Evolutionary conservation across 2,888 invertebrate genomes (phyloP), one percentile per base, ranked within the genome.

Genomic region (Ormyrus nitidulus): DNA sequence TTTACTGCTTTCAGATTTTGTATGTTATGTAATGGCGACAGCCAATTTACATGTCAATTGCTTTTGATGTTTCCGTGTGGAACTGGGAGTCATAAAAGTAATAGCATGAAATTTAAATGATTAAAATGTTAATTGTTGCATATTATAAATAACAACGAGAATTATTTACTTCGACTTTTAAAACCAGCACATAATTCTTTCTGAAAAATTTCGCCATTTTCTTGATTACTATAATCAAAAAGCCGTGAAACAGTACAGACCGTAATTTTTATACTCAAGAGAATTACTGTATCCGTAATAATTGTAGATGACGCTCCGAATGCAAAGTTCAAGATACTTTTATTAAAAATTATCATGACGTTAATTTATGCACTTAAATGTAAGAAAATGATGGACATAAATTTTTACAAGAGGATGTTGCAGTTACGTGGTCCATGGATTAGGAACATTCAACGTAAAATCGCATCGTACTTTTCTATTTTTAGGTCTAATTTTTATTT

Each of bases 111-210:
- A 68, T 77, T 72, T 69, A 64, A 77, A 69, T 68, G n/a, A 58
- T 58, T 46, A n/a, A 72, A 74, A 76, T 62, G 61, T 68, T 71
- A 71, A 80, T 80, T 76, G 61, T 66, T 62, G 68, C 44, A 62
- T 58, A 77, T 80, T 77, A 76, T 59, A 73, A 73, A 79, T 65
- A 66, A 70, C 59, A 13, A 58, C 80, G 66, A 72, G 54, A 77
- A 77, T 80, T 64, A 76, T 80, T 76, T 61, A 77, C 51, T n/a
- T 62, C 11, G 6, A 58, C 19, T 76, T 76, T 79, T 69, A 34
- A 73, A 72, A 66, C 51, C 19, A 13, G 51, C 48, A 7, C 19
- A 34, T 48, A 62, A 58, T 77, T 73, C 11, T 6, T 51, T 73
- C 53, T 44, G 46, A 74, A 70, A 72, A 77, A 73, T 80, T 73